Evolutionary conservation across 37 sponge, comb jelly and placozoan species (phyloP).

Genomic region (Agelas oroides): DNA sequence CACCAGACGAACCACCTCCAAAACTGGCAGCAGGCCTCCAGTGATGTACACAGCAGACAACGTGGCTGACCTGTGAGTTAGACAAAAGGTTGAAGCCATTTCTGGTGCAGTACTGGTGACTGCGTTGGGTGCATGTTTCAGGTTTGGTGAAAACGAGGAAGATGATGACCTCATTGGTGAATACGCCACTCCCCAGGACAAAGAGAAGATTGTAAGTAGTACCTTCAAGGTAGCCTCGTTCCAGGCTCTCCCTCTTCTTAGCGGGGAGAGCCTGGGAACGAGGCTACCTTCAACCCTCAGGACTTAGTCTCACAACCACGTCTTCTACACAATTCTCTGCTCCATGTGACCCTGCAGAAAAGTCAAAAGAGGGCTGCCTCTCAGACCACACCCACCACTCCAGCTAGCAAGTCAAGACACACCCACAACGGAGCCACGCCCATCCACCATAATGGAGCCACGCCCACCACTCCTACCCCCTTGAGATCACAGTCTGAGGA

Average conservation of each 20-base stretch:
- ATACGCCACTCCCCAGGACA: neutral
- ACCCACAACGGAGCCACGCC: constrained; percentile 22
- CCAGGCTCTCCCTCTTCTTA: too few relatives aligned
- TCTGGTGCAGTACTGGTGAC: neutral
- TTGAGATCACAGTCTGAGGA: neutral
- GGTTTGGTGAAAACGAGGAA: constrained; percentile 20
- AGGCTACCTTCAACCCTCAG: too few relatives aligned
- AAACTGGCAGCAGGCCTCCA: neutral
- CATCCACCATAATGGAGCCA: constrained; percentile 4
- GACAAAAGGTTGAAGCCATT: neutral
- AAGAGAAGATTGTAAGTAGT: neutral
- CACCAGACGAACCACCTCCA: neutral
- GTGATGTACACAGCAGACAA: constrained; percentile 1
- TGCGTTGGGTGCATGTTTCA: too few relatives aligned
- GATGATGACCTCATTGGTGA: neutral
- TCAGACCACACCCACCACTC: constrained; percentile 28
- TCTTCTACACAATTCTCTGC: neutral
- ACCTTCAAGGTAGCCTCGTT: too few relatives aligned
- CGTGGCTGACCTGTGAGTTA: constrained; percentile 1
- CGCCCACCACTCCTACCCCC: constrained; percentile 26
- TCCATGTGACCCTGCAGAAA: neutral
- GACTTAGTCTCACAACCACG: neutral
- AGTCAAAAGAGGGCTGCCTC: constrained; percentile 24
- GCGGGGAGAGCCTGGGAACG: too few relatives aligned
- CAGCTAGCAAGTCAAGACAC: constrained; percentile 22